Percentiles rank a stretch among this genome's conserved stretches.
These are phyloP conservation scores for Erethizon dorsatum DNA, from an alignment of 2,797 vertebrate species.

Conservation along the genomic window DNA sequence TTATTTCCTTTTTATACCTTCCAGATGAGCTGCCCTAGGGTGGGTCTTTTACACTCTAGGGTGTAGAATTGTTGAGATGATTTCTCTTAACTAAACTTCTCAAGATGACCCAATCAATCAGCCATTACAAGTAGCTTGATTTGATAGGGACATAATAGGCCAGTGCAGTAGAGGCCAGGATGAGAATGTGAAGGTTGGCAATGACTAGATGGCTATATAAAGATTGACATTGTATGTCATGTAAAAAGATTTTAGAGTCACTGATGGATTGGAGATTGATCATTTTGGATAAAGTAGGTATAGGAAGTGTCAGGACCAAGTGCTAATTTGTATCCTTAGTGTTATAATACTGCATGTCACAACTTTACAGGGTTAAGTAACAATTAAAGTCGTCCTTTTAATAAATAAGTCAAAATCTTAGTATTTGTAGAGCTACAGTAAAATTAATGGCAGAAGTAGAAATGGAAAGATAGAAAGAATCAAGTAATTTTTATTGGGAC, in stretches of 20 bases:
- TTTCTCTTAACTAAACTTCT: no score
- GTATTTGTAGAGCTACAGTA: slow-evolving; percentile 6
- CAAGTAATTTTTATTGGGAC: slow-evolving; percentile 22
- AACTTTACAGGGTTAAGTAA: not conserved
- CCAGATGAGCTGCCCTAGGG: no score
- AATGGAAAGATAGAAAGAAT: slow-evolving; percentile 41
- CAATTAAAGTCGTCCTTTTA: not conserved
- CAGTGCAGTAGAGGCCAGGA: not conserved
- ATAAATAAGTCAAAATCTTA: slow-evolving; percentile 38
- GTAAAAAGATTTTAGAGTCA: not conserved
- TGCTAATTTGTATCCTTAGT: slow-evolving; percentile 9
- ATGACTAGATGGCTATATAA: not conserved
- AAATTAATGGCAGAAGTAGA: slow-evolving; percentile 62
- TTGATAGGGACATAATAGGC: not conserved
- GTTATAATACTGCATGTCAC: not conserved
- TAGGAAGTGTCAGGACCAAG: not conserved
- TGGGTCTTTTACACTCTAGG: no score
- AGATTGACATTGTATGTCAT: slow-evolving; percentile 30
- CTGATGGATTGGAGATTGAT: slow-evolving; percentile 15
- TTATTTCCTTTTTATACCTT: no score
- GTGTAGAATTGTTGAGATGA: no score
- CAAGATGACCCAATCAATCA: no score
- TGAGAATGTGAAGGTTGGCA: not conserved
- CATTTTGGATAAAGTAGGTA: not conserved
- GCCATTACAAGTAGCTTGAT: not conserved